These are phyloP conservation scores for Cecidostiba fungosa DNA, from an alignment of 2,888 invertebrate genomes.

Conservation along the genomic window DNA sequence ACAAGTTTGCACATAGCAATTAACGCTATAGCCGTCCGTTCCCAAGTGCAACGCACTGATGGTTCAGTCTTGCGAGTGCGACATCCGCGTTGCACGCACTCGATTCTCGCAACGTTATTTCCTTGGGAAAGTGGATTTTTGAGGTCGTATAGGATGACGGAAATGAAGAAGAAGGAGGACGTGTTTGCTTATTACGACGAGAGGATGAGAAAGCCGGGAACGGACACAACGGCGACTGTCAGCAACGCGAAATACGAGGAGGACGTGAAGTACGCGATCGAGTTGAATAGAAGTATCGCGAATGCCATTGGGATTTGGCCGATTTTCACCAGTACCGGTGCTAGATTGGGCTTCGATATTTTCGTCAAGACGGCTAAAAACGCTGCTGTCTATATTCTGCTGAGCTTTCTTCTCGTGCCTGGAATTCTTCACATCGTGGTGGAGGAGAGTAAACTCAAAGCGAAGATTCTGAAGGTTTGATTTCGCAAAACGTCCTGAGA, in stretches of 20 bases:
- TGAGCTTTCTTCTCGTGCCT: slow-evolving; percentile 42
- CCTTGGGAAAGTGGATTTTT: neutral
- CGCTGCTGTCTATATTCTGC: slow-evolving; percentile 23
- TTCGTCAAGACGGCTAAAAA: slow-evolving; percentile 10
- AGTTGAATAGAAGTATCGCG: slow-evolving; percentile 57
- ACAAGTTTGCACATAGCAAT: neutral
- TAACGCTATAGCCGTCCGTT: neutral
- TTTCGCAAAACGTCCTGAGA: too few relatives aligned
- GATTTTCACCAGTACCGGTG: neutral
- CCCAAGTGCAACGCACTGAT: neutral
- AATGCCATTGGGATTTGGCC: slow-evolving; percentile 63
- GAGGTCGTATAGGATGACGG: neutral
- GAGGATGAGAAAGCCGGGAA: neutral
- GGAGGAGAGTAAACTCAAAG: slow-evolving; percentile 38
- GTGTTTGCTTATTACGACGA: slow-evolving; percentile 31
- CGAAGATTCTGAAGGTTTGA: slow-evolving; percentile 51
- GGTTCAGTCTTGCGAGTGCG: neutral
- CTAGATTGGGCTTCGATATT: neutral
- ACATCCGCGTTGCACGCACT: neutral
- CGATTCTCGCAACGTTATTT: neutral
- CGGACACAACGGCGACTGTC: neutral
- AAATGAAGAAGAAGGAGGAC: neutral
- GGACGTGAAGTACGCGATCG: slow-evolving; percentile 55
- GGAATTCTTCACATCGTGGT: slow-evolving; percentile 46
- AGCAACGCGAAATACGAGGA: slow-evolving; percentile 23